Evolutionary conservation across 2,113 vertebrate genomes (phyloP).

Genomic region (Nymphicus hollandicus): DNA sequence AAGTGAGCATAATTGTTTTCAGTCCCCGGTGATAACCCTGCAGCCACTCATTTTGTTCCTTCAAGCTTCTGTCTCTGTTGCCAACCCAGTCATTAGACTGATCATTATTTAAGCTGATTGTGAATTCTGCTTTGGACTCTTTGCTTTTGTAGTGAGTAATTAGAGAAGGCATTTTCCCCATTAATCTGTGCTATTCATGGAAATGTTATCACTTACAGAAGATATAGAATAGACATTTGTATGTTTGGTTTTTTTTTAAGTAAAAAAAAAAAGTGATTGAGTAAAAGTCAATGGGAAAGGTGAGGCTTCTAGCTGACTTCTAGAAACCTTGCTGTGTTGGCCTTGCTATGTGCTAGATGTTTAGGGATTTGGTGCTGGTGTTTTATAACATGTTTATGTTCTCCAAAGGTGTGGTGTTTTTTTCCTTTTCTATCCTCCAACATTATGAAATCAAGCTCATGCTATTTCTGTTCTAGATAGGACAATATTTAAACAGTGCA

Average conservation of each 20-base stretch:
- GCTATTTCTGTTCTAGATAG: background rate
- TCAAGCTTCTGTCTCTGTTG: background rate
- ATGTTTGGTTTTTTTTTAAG: background rate
- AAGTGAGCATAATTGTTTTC: background rate
- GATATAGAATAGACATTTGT: background rate
- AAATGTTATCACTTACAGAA: background rate
- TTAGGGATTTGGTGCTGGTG: background rate
- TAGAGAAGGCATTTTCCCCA: background rate
- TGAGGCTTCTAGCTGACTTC: background rate
- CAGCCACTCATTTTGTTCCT: background rate
- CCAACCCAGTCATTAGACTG: background rate
- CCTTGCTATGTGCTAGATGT: background rate
- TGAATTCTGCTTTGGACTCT: background rate
- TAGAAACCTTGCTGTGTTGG: background rate
- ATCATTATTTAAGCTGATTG: slow-evolving; percentile 19
- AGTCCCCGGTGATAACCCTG: background rate
- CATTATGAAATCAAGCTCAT: background rate
- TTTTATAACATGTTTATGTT: background rate
- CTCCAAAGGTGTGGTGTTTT: background rate
- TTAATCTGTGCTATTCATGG: background rate
- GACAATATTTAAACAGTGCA: background rate
- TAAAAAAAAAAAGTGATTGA: background rate
- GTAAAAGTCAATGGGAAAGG: background rate
- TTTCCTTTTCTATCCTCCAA: background rate
- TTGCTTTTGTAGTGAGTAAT: background rate